Evolutionary conservation across 2,888 invertebrate genomes (phyloP), one percentile per base, ranked within the genome.

Genomic region (Microctonus brassicae): DNA sequence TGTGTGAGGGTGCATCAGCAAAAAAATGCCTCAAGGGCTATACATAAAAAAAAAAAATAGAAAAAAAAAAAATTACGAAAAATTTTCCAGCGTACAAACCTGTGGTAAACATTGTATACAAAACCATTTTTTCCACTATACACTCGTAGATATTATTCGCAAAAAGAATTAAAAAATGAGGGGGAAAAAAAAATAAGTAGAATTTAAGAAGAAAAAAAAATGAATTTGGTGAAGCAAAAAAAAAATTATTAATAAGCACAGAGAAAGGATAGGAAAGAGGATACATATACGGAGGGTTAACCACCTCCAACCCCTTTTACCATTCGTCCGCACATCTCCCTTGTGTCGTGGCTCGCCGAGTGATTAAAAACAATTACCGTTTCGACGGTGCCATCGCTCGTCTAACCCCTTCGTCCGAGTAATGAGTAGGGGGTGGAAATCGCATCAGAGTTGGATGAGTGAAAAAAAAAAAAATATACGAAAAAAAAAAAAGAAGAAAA

Each of bases 341-440:
- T 62, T 42, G 42, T 65, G 39, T 53, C 61, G 73, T 72, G 76
- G 72, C 63, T 78, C 79, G 77, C 75, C 76, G 73, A 82, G 84
- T 82, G 83, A 85, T 85, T 85, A 86, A 85, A 86, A 86, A 85
- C 83, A 86, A 86, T 86, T 85, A 86, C 84, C 80, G 80, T 83
- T 83, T 80, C 82, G 78, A 74, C 78, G 76, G 75, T 73, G 66
- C 74, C 76, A 77, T 78, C 79, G 78, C 70, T 65, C 68, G 68
- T 73, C 75, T 65, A 65, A 73, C 75, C 72, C 71, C 13, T 61
- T 74, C 47, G 69, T 64, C 75, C 70, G 79, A 76, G 75, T 83
- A 83, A 84, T 80, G 81, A 83, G 81, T 73, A 73, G 42, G 66
- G 73, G 71, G 55, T 47, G 72, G 61, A 39, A 24, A 58, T 64